These are phyloP conservation scores for Dipodomys merriami DNA, from an alignment of 2,113 vertebrate species.

Conservation along the genomic window DNA sequence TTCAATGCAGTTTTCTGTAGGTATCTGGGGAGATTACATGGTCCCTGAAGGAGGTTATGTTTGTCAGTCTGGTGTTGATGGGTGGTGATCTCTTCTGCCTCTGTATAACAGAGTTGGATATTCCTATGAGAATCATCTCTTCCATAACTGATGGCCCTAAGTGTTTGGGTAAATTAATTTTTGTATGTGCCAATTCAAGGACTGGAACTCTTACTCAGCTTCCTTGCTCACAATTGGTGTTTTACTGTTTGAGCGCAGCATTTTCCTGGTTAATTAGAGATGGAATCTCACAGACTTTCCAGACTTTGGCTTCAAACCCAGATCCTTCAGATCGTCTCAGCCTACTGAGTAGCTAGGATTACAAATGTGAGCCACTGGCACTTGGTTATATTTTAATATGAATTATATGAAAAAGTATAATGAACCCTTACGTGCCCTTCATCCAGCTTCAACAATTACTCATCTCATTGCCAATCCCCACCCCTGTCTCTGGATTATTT, in stretches of 20 bases:
- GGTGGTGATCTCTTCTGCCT: neutral
- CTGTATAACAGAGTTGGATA: neutral
- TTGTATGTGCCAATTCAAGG: no score
- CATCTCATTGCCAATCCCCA: slow-evolving; percentile 3
- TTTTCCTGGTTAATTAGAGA: no score
- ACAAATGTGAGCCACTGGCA: no score
- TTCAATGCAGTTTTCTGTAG: neutral
- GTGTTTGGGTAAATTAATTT: neutral
- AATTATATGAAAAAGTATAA: slow-evolving; percentile 42
- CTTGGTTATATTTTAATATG: neutral
- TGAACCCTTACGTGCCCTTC: neutral
- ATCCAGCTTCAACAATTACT: slow-evolving; percentile 14
- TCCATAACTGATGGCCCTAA: neutral
- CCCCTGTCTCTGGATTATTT: slow-evolving; percentile 35
- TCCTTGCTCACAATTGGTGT: no score
- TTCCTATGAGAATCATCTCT: neutral
- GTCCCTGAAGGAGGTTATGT: neutral
- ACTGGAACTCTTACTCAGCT: no score
- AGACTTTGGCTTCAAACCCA: no score
- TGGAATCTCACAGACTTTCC: no score
- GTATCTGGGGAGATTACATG: neutral
- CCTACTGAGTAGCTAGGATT: no score
- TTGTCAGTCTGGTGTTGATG: neutral
- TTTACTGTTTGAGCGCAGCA: no score
- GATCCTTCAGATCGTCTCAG: no score